phyloP scores from a whole-genome alignment of 1,140 invertebrate genomes.

The Drosophila melanogaster region Release_6_plus_ISO1_MT NT_033777.3:16747001-16747500 shows the following conservation, averaged over 20 bases:
- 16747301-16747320: constrained; percentile 10
- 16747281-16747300: constrained; percentile 24
- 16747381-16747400: too few species aligned
- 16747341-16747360: too few species aligned
- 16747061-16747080: constrained; percentile 66
- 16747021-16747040: constrained; percentile 84
- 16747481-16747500: not conserved
- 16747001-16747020: constrained; percentile 85
- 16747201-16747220: constrained; percentile 1
- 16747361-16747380: too few species aligned
- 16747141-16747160: constrained; percentile 12
- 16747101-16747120: constrained; percentile 4
- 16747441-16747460: not conserved
- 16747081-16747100: constrained; percentile 42
- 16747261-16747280: not conserved
- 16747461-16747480: not conserved
- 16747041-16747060: constrained; percentile 83
- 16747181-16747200: constrained; percentile 14
- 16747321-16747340: not conserved
- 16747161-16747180: constrained; percentile 54
- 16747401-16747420: too few species aligned
- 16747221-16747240: constrained; percentile 12
- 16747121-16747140: not conserved
- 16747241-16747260: constrained; percentile 24
- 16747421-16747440: not conserved